phyloP scores from a whole-genome alignment of 2,113 vertebrate genomes.

The Proterorhinus semilunaris region DNA sequence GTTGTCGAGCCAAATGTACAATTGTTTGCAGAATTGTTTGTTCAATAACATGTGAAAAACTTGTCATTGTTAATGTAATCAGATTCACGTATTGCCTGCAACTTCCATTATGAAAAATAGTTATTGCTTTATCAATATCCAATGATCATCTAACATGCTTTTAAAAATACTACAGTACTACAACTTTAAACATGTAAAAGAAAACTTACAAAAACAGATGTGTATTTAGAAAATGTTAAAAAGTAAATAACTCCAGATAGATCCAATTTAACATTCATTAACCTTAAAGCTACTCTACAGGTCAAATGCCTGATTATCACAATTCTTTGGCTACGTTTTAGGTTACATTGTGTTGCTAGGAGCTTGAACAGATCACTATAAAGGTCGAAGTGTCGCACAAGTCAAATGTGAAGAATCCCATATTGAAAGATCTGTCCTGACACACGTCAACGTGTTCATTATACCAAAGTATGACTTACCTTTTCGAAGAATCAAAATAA shows the following conservation, averaged over 20 bases:
- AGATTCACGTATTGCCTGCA: not conserved
- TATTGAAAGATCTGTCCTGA: conserved; percentile 29
- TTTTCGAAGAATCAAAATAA: conserved; percentile 48
- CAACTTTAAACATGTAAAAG: too few relatives aligned
- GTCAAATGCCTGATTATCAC: conserved; percentile 24
- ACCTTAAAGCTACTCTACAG: conserved; percentile 18
- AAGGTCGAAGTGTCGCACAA: conserved; percentile 18
- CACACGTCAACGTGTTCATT: conserved; percentile 9
- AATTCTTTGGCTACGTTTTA: conserved; percentile 24
- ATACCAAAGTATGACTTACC: conserved; percentile 61
- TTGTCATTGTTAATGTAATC: not conserved
- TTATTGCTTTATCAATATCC: too few relatives aligned
- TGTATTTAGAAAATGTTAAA: too few relatives aligned
- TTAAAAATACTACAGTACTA: too few relatives aligned
- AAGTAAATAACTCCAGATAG: too few relatives aligned
- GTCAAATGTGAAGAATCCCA: conserved; percentile 13
- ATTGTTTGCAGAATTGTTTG: conserved; percentile 8
- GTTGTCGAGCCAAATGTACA: conserved; percentile 14
- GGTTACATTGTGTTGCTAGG: conserved; percentile 37
- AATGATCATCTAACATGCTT: too few relatives aligned
- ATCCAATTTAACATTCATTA: conserved; percentile 1
- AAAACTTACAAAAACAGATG: too few relatives aligned
- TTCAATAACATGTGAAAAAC: not conserved
- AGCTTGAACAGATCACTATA: conserved; percentile 23
- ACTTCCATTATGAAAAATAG: too few relatives aligned